Conservation (phyloP, 2,888 invertebrate species). For the Cancer borealis region DNA sequence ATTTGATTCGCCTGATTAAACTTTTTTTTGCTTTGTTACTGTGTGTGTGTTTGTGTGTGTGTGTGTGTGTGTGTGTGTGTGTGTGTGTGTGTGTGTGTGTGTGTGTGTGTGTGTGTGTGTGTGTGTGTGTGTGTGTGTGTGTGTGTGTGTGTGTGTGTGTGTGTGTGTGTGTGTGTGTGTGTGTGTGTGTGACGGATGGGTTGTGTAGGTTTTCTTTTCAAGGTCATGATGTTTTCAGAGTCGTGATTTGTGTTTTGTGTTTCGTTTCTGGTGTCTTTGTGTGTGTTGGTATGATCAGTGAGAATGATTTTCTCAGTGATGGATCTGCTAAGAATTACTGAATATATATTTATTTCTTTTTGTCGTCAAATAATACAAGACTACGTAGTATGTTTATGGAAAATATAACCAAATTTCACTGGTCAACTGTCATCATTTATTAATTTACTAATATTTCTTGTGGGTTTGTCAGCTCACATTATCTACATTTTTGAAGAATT, state of each 20-base stretch:
- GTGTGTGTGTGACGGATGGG: too few relatives aligned
- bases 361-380: neutral
- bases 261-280: too few relatives aligned
- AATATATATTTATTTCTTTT: neutral
- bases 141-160: too few relatives aligned
- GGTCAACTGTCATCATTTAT: neutral
- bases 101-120: too few relatives aligned
- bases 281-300: too few relatives aligned
- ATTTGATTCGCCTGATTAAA: neutral
- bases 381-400: neutral
- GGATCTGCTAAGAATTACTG: neutral
- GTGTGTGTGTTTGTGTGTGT: neutral
- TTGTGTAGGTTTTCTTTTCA: too few relatives aligned
- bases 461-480: neutral
- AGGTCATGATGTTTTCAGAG: too few relatives aligned
- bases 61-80: too few relatives aligned
- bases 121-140: neutral
- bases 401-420: neutral
- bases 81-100: too few relatives aligned
- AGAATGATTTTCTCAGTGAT: neutral
- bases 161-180: too few relatives aligned
- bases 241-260: too few relatives aligned
- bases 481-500: neutral
- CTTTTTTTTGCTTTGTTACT: neutral
- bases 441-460: too few relatives aligned